Conservation (phyloP, 2,113 vertebrate genomes). For the Syngnathus floridae region DNA sequence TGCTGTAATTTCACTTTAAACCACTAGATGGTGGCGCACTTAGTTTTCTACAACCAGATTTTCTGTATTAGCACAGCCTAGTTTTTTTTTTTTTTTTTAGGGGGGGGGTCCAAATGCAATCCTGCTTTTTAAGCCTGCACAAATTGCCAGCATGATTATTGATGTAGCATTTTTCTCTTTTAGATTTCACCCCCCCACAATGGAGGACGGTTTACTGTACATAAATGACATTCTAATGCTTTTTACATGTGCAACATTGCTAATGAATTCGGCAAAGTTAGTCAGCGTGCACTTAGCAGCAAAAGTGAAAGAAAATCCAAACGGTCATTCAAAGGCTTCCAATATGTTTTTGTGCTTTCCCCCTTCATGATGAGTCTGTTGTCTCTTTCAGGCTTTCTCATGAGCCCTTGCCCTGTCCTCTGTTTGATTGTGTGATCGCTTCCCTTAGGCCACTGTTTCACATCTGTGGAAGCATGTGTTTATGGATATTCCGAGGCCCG, state of each 20-base stretch:
- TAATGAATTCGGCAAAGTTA: not conserved
- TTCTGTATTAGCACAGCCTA: too few relatives aligned
- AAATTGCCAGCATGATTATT: too few relatives aligned
- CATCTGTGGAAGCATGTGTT: slow-evolving; percentile 52
- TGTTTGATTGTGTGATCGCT: slow-evolving; percentile 68
- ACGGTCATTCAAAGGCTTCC: slow-evolving; percentile 1
- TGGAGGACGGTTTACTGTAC: too few relatives aligned
- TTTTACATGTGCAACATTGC: not conserved
- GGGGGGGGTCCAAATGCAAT: too few relatives aligned
- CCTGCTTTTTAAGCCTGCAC: too few relatives aligned
- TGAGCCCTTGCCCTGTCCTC: slow-evolving; percentile 57
- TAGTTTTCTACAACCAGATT: too few relatives aligned
- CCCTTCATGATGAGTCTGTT: slow-evolving; percentile 55
- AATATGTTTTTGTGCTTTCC: slow-evolving; percentile 1
- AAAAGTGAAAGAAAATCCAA: not conserved
- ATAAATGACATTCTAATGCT: not conserved
- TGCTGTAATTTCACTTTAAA: too few relatives aligned
- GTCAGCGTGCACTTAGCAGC: not conserved
- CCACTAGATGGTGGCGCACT: too few relatives aligned
- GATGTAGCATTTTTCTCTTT: too few relatives aligned
- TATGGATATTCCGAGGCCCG: slow-evolving; percentile 5
- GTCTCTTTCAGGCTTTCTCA: slow-evolving; percentile 61
- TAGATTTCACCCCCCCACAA: too few relatives aligned
- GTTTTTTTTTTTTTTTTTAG: too few relatives aligned
- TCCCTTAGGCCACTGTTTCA: slow-evolving; percentile 61